Evolutionary conservation across 2,113 vertebrate species (phyloP).

Genomic region (Collichthys lucidus): DNA sequence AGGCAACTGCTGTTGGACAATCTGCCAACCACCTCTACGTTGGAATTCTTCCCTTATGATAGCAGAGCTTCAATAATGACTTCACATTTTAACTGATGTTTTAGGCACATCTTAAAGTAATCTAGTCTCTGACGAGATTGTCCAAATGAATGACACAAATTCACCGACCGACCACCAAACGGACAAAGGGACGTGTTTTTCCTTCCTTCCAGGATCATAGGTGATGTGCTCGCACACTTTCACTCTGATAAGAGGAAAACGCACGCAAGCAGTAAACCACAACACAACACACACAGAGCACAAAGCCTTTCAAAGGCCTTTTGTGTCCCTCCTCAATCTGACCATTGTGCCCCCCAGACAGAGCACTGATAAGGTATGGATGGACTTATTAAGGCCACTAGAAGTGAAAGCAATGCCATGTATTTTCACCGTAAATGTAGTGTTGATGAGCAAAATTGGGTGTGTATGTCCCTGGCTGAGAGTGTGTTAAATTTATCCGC

Average conservation of each 20-base stretch:
- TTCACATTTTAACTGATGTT: background rate
- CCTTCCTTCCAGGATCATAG: slow-evolving; percentile 47
- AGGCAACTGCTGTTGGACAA: background rate
- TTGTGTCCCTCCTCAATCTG: slow-evolving; percentile 78
- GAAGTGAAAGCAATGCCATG: slow-evolving; percentile 69
- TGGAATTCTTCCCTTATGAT: background rate
- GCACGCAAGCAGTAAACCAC: slow-evolving; percentile 55
- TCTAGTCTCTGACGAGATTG: background rate
- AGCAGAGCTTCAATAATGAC: background rate
- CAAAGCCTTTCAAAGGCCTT: slow-evolving; percentile 75
- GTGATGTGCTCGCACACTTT: slow-evolving; percentile 59
- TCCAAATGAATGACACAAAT: slow-evolving; percentile 16
- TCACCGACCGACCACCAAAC: background rate
- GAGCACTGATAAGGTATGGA: slow-evolving; percentile 76
- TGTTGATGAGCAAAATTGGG: slow-evolving; percentile 58
- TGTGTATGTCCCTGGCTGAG: slow-evolving; percentile 29
- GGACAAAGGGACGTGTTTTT: slow-evolving; percentile 31
- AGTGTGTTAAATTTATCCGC: slow-evolving; percentile 52
- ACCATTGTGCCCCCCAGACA: slow-evolving; percentile 77
- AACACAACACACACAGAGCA: slow-evolving; percentile 63
- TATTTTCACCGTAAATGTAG: slow-evolving; percentile 59
- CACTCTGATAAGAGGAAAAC: slow-evolving; percentile 62
- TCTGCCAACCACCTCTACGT: background rate
- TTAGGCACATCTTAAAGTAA: background rate
- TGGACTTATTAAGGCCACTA: slow-evolving; percentile 76